Evolutionary conservation across 2,113 vertebrate genomes (phyloP), one percentile per base, ranked within the genome.

Genomic region (Mungos mungo): DNA sequence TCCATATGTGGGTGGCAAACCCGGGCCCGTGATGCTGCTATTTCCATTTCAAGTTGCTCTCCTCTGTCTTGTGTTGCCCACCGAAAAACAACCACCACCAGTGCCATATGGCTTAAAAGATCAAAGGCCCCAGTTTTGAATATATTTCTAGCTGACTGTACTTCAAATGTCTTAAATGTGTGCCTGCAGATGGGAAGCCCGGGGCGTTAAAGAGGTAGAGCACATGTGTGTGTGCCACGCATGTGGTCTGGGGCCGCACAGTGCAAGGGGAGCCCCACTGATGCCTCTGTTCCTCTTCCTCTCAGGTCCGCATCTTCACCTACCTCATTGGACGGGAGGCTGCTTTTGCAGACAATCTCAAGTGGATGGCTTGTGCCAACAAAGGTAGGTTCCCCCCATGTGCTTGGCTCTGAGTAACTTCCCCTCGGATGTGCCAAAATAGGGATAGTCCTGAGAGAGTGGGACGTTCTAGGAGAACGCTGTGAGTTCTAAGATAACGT

Each of bases 351-450:
- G 99, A 99, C 98, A 99, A 99, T 97, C 98, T 99, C 88, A 99
- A 99, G 98, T 99, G 99, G 99, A 99, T 99, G 99, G 99, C 99
- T 23, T 99, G 99, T 97, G 99, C 99, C 93, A 99, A 99, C 98
- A 99, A 99, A 99, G 99, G 99, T 99, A 98, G 52, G 99, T 98
- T 86, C 63, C 81, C 68, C 10, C 52, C 0, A 8, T 2, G 23
- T 38, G 16, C 33, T 82, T 5, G 0, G 4, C 47, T 80, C 88
- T 54, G 47, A 83, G 14, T 21, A 35, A 1, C 27, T 60, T 60
- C 89, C 60, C 91, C 29, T 27, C 16, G 3, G 68, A 27, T 66
- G 3, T 54, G 0, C 21, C 88, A 35, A 81, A n/a, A n/a, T 0
- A 4, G 38, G 45, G 38, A 15, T 0, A 19, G 5, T 85, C n/a